phyloP scores from a whole-genome alignment of 1,140 invertebrate genomes.

The Stegodyphus dumicola region DNA sequence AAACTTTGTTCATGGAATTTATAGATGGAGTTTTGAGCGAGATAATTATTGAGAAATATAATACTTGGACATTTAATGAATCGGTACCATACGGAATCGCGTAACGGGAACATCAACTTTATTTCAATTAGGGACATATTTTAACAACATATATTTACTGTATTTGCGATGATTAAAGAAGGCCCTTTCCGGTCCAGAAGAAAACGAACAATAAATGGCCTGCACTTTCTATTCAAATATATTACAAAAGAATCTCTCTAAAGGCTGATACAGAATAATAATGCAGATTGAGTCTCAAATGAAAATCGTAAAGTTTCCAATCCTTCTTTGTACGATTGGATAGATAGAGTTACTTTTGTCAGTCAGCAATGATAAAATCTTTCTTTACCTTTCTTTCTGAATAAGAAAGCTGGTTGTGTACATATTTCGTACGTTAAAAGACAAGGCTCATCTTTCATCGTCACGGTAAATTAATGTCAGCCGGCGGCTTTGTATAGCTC shows the following conservation, averaged over 20 bases:
- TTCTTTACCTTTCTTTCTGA: slow-evolving; percentile 32
- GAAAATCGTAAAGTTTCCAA: too few relatives aligned
- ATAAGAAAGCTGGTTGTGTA: not conserved
- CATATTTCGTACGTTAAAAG: not conserved
- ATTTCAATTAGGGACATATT: not conserved
- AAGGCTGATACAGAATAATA: too few relatives aligned
- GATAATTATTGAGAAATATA: too few relatives aligned
- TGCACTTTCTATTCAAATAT: too few relatives aligned
- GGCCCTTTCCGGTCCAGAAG: too few relatives aligned
- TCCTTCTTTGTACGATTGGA: not conserved
- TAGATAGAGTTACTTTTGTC: slow-evolving; percentile 40
- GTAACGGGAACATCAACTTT: slow-evolving; percentile 1
- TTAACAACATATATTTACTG: not conserved
- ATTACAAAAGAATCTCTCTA: too few relatives aligned
- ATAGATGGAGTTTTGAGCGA: too few relatives aligned
- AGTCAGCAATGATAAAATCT: slow-evolving; percentile 39
- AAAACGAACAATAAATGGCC: too few relatives aligned
- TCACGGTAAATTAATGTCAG: slow-evolving; percentile 29
- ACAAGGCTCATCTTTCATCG: slow-evolving; percentile 24
- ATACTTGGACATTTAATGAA: not conserved
- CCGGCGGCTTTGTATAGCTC: not conserved
- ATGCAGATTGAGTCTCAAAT: too few relatives aligned
- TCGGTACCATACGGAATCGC: not conserved
- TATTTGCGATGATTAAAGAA: slow-evolving; percentile 16
- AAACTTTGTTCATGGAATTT: too few relatives aligned